Evolutionary conservation across 2,113 vertebrate genomes (phyloP).

Genomic region (Myrmophylax atrothorax): DNA sequence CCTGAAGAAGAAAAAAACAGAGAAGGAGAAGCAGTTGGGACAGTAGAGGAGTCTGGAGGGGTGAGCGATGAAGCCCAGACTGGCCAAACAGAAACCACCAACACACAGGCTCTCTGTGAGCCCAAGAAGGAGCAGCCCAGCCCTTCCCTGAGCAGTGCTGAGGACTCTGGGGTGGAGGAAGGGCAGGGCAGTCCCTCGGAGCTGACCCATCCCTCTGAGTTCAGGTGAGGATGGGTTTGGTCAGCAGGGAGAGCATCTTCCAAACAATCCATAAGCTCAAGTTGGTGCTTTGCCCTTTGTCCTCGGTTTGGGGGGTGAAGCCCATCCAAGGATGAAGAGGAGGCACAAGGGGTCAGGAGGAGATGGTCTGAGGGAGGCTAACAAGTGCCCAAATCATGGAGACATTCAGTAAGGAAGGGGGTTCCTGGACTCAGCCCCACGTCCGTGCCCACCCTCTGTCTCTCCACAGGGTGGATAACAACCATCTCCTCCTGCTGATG

Average conservation of each 20-base stretch:
- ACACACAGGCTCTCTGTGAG: not conserved
- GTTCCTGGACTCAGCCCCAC: not conserved
- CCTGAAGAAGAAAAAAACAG: conserved; percentile 74
- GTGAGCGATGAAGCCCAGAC: not conserved
- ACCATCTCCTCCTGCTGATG: conserved; percentile 96
- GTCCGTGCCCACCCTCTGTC: not conserved
- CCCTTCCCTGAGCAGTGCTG: conserved; percentile 69
- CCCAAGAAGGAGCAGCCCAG: conserved; percentile 72
- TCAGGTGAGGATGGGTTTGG: conserved; percentile 81
- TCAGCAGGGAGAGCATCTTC: not conserved
- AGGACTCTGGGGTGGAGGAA: conserved; percentile 79
- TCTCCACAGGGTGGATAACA: conserved; percentile 92
- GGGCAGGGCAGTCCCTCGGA: conserved; percentile 82
- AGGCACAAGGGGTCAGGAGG: not conserved
- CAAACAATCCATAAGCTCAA: not conserved
- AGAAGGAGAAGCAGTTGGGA: conserved; percentile 64
- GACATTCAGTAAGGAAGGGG: not conserved
- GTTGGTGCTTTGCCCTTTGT: not conserved
- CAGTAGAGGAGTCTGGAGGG: conserved; percentile 6
- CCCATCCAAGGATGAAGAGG: not conserved
- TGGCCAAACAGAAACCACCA: not conserved
- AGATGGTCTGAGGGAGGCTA: not conserved
- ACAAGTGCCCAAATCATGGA: not conserved
- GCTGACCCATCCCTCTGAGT: conserved; percentile 87
- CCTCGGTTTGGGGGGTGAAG: not conserved